Evolutionary conservation across 2,888 invertebrate species (phyloP).

Genomic region (Rapana venosa): DNA sequence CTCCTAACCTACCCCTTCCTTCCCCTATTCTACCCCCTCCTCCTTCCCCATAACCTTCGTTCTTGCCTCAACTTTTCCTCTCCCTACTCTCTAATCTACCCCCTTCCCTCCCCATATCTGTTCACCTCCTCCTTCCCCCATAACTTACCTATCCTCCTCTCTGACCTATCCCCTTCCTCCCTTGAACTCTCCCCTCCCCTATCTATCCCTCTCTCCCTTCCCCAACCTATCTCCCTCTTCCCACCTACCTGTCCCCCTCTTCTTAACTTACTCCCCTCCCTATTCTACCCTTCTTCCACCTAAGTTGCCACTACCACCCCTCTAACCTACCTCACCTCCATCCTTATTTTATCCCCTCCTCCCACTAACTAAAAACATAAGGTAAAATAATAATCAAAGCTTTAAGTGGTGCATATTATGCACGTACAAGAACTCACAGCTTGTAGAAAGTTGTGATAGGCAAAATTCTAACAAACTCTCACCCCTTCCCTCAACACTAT

Average conservation of each 20-base stretch:
- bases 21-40: background rate
- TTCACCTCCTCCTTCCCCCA: background rate
- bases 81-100: background rate
- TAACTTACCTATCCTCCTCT: background rate
- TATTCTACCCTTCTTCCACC: background rate
- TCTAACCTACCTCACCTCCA: too few species aligned
- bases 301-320: too few species aligned
- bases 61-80: background rate
- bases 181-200: background rate
- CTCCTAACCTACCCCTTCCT: too few species aligned
- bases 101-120: background rate
- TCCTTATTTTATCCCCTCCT: too few species aligned
- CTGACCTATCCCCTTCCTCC: background rate
- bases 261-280: background rate
- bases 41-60: background rate
- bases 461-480: too few species aligned
- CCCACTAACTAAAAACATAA: too few species aligned
- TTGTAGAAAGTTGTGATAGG: too few species aligned
- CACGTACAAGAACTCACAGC: too few species aligned
- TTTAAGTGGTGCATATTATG: too few species aligned
- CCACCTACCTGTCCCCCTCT: background rate
- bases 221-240: background rate
- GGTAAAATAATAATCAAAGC: too few species aligned
- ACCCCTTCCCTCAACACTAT: too few species aligned
- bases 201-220: background rate